These are phyloP conservation scores for Paraplagusia blochii DNA, from an alignment of 2,113 vertebrate species.

Conservation along the genomic window DNA sequence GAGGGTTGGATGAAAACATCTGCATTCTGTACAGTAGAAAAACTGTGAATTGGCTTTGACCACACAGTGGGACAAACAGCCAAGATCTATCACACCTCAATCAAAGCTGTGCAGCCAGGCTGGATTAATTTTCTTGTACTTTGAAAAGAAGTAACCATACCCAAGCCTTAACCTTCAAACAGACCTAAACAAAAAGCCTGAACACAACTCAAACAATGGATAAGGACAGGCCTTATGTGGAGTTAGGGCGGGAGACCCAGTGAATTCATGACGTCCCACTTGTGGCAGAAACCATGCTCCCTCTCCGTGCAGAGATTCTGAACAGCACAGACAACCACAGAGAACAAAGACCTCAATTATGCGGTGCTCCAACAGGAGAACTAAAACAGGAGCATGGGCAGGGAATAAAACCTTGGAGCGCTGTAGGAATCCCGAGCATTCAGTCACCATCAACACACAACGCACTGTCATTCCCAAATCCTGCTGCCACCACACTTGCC, in stretches of 20 bases:
- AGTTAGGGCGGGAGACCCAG: slow-evolving; percentile 10
- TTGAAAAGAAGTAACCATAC: neutral
- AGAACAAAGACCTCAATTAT: slow-evolving; percentile 74
- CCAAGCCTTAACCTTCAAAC: slow-evolving; percentile 20
- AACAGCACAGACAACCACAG: slow-evolving; percentile 42
- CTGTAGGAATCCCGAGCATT: slow-evolving; percentile 66
- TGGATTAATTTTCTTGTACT: neutral
- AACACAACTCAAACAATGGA: slow-evolving; percentile 42
- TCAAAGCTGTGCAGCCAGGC: neutral
- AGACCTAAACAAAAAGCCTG: slow-evolving; percentile 4
- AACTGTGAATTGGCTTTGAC: neutral
- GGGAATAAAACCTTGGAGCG: slow-evolving; percentile 58
- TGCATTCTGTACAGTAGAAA: slow-evolving; percentile 1
- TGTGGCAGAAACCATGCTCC: slow-evolving; percentile 30
- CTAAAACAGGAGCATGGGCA: slow-evolving; percentile 60
- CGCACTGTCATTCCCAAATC: slow-evolving; percentile 56
- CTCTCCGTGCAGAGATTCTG: slow-evolving; percentile 22
- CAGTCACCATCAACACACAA: slow-evolving; percentile 43
- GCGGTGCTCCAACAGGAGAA: slow-evolving; percentile 56
- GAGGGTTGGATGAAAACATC: neutral
- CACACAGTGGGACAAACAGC: neutral
- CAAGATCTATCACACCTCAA: neutral
- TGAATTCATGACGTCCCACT: slow-evolving; percentile 46
- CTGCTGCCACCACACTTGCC: slow-evolving; percentile 18
- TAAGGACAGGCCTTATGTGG: slow-evolving; percentile 35